These are phyloP conservation scores for Epinephelus coioides DNA, from an alignment of 2,797 vertebrate species.

Conservation along the genomic window DNA sequence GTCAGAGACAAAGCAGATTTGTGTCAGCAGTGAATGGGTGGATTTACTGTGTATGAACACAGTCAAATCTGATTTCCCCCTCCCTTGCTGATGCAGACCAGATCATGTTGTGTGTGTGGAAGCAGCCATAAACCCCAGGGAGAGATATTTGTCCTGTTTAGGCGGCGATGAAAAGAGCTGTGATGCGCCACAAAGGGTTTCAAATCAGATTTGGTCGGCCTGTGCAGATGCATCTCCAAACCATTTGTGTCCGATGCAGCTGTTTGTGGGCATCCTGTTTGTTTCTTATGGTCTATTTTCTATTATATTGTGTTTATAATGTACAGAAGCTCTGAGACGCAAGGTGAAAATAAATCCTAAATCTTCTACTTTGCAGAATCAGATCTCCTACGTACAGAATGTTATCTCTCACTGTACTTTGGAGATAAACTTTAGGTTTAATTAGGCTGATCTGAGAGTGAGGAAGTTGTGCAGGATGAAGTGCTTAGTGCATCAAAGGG, in stretches of 20 bases:
- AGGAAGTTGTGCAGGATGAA: no score
- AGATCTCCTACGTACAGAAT: no score
- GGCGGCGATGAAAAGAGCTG: constrained; percentile 5
- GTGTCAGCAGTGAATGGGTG: constrained; percentile 2
- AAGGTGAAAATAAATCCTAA: no score
- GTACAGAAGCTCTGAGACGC: no score
- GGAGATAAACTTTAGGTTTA: no score
- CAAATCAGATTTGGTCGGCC: constrained; percentile 5
- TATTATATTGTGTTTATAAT: neutral
- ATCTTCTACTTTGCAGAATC: no score
- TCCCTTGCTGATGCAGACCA: neutral
- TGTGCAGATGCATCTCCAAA: neutral
- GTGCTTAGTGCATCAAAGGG: no score
- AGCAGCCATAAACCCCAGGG: constrained; percentile 4
- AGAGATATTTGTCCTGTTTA: constrained; percentile 18
- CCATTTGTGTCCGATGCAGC: constrained; percentile 14
- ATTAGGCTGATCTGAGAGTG: no score
- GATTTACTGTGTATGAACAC: constrained; percentile 17
- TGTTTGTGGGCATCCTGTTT: neutral
- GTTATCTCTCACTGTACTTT: no score
- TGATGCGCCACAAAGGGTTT: neutral
- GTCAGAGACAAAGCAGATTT: constrained; percentile 2
- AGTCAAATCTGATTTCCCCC: neutral
- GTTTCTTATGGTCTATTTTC: neutral
- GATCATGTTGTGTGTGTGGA: neutral